Evolutionary conservation across 1,140 invertebrate species (phyloP).

Genomic region (Atopsyche davidsoni): DNA sequence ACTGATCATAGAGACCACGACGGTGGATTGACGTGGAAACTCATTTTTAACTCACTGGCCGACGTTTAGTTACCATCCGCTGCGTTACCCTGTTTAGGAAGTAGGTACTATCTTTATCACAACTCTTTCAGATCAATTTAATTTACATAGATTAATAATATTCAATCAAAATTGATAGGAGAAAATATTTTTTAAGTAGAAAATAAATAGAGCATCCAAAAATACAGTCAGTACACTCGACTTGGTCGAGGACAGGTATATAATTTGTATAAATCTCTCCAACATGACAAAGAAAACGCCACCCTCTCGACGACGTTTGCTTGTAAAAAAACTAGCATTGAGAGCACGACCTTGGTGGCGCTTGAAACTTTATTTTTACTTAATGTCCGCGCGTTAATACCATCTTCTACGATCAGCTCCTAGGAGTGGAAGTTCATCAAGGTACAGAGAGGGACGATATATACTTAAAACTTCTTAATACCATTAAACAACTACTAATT

Average conservation of each 20-base stretch:
- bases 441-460: conserved; percentile 23
- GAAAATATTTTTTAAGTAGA: conserved; percentile 19
- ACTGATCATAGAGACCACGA: conserved; percentile 28
- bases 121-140: conserved; percentile 23
- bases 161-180: conserved; percentile 20
- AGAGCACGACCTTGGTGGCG: conserved; percentile 2
- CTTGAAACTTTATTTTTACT: conserved; percentile 8
- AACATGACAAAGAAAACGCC: not conserved
- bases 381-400: conserved; percentile 3
- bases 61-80: conserved; percentile 9
- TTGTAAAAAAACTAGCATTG: conserved; percentile 12
- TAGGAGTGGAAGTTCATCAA: conserved; percentile 18
- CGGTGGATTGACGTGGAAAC: conserved; percentile 4
- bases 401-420: conserved; percentile 29
- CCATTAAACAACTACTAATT: conserved; percentile 14
- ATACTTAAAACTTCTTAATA: conserved; percentile 15
- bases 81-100: conserved; percentile 28
- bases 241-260: conserved; percentile 14
- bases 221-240: conserved; percentile 26
- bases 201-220: conserved; percentile 29
- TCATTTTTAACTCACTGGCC: not conserved
- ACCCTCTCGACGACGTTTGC: conserved; percentile 10
- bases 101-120: conserved; percentile 30
- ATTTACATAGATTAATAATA: conserved; percentile 1
- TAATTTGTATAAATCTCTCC: conserved; percentile 9